These are phyloP conservation scores for Neodiprion lecontei DNA, from an alignment of 1,140 invertebrate species.

Conservation along the genomic window DNA sequence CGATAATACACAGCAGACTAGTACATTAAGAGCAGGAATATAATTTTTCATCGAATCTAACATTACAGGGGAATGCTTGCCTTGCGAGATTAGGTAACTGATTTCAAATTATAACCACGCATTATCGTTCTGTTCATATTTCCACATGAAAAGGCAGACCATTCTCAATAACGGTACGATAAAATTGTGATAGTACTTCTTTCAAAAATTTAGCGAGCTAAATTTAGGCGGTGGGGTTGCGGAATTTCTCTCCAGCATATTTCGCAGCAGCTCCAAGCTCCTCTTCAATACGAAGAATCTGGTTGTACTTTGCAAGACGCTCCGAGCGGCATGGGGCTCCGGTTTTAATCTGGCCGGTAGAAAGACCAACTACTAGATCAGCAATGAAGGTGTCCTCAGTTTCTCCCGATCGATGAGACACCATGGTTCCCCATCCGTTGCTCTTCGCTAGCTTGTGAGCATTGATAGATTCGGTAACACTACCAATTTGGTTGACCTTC, in stretches of 20 bases:
- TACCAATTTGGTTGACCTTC: constrained; percentile 99
- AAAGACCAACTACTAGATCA: constrained; percentile 95
- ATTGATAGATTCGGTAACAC: constrained; percentile 95
- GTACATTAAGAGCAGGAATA: too few species aligned
- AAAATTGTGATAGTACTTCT: not conserved
- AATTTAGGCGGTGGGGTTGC: constrained; percentile 69
- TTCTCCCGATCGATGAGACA: constrained; percentile 97
- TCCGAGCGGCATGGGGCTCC: constrained; percentile 99
- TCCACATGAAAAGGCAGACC: not conserved
- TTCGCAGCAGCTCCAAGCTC: constrained; percentile 90
- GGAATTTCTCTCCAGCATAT: constrained; percentile 95
- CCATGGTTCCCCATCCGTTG: constrained; percentile 98
- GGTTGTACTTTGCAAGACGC: constrained; percentile 98
- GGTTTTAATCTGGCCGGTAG: constrained; percentile 98
- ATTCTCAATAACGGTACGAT: not conserved
- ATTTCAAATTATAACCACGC: not conserved
- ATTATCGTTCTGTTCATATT: not conserved
- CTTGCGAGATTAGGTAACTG: not conserved
- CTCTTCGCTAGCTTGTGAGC: constrained; percentile 93
- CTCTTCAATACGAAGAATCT: constrained; percentile 98
- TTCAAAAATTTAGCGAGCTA: not conserved
- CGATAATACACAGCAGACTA: too few species aligned
- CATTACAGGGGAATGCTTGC: not conserved
- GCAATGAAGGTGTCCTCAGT: constrained; percentile 99
- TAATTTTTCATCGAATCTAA: too few species aligned